Conservation (phyloP, 2,113 vertebrate genomes). For the Petaurus breviceps region DNA sequence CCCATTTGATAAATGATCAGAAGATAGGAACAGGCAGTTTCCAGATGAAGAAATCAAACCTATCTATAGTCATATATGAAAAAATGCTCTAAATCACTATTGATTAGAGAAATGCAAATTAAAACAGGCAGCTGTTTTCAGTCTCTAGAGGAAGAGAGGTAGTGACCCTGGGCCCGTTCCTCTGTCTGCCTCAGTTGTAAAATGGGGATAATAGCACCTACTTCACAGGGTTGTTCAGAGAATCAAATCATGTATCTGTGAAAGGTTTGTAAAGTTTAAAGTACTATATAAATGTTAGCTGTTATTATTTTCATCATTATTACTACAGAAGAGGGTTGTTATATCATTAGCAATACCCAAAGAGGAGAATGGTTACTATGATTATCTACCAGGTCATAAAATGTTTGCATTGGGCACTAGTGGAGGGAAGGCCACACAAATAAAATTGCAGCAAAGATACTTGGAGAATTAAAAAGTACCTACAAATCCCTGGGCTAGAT, state of each 20-base stretch:
- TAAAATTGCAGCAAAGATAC: background rate
- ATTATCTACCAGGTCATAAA: background rate
- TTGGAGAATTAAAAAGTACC: background rate
- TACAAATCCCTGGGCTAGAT: background rate
- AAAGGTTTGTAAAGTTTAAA: background rate
- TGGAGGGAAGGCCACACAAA: background rate
- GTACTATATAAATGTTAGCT: background rate
- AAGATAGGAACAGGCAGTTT: background rate
- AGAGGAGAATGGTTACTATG: background rate
- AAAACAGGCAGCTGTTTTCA: background rate
- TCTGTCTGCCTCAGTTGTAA: background rate
- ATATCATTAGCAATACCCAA: background rate
- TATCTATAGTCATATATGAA: background rate
- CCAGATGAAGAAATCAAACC: background rate
- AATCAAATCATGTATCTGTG: background rate
- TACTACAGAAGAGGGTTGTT: background rate
- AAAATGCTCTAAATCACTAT: background rate
- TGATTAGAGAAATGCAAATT: background rate
- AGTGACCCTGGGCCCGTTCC: background rate
- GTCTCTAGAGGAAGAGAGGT: background rate
- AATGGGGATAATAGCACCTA: background rate
- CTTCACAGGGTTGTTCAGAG: background rate
- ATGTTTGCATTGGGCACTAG: background rate
- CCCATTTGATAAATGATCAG: background rate
- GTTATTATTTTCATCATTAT: background rate